A percentile compares a stretch with the other conserved stretches of the same genome.
Conservation (phyloP, 2,797 vertebrate species). For the Cuniculus paca region DNA sequence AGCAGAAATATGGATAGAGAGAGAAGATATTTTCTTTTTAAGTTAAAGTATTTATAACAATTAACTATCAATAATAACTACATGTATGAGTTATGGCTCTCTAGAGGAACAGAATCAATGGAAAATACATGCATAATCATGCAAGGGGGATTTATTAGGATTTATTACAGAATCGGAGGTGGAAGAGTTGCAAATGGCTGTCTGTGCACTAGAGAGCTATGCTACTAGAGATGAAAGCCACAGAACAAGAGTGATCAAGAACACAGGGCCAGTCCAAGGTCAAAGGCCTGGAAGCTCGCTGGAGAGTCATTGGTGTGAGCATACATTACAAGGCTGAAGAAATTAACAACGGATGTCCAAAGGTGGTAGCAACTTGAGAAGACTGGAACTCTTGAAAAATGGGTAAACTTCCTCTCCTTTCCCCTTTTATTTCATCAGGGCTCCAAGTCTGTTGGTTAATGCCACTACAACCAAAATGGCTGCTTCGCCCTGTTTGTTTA, state of each 20-base stretch:
- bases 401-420: background rate
- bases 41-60: constrained; percentile 17
- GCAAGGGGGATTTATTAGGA: background rate
- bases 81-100: background rate
- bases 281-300: background rate
- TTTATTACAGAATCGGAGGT: background rate
- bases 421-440: background rate
- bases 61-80: background rate
- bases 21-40: background rate
- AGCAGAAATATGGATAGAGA: background rate
- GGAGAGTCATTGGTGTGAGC: background rate
- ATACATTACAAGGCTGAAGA: background rate
- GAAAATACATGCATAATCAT: background rate
- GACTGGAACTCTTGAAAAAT: background rate
- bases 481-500: background rate
- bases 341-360: background rate
- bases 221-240: background rate
- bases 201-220: background rate
- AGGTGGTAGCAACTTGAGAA: background rate
- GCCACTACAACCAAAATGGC: background rate
- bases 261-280: background rate
- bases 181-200: background rate
- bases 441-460: background rate
- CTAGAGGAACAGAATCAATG: background rate
- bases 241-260: background rate